Evolutionary conservation across 1,140 invertebrate genomes (phyloP).

Genomic region (Contarinia nasturtii): DNA sequence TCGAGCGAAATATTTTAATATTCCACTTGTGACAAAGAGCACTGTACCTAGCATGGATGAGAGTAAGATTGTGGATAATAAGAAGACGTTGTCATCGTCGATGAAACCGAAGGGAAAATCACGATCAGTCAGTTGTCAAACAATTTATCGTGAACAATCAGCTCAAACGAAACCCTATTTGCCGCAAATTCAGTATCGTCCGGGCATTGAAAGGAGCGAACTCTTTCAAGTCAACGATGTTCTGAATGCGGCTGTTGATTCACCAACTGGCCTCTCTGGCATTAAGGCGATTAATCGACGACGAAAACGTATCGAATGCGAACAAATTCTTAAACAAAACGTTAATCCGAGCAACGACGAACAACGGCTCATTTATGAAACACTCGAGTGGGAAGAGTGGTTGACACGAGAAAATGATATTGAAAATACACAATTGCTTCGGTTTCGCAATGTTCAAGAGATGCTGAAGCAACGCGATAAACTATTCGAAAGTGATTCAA

Average conservation of each 20-base stretch:
- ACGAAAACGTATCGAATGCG: slow-evolving; percentile 17
- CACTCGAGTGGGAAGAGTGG: slow-evolving; percentile 22
- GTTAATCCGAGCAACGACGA: slow-evolving; percentile 8
- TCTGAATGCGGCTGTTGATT: slow-evolving; percentile 9
- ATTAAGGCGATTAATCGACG: slow-evolving; percentile 16
- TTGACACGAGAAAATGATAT: slow-evolving; percentile 28
- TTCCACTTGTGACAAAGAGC: not conserved
- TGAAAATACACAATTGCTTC: slow-evolving; percentile 32
- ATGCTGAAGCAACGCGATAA: slow-evolving; percentile 20
- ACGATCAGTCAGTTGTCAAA: not conserved
- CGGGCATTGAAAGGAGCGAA: slow-evolving; percentile 9
- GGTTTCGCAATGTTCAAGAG: slow-evolving; percentile 29
- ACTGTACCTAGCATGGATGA: too few species aligned
- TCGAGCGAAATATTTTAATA: too few species aligned
- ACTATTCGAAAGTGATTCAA: slow-evolving; percentile 19
- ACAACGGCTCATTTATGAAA: slow-evolving; percentile 9
- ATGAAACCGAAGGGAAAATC: not conserved
- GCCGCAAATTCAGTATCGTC: slow-evolving; percentile 25
- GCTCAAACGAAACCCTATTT: slow-evolving; percentile 54
- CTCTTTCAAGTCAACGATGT: slow-evolving; percentile 12
- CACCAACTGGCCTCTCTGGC: slow-evolving; percentile 15
- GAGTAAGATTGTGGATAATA: too few species aligned
- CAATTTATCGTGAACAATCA: slow-evolving; percentile 34
- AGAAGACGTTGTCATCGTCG: too few species aligned
- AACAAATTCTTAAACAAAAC: not conserved